These are phyloP conservation scores for Coelinius sp. DNA, from an alignment of 2,888 invertebrate genomes.

Conservation along the genomic window DNA sequence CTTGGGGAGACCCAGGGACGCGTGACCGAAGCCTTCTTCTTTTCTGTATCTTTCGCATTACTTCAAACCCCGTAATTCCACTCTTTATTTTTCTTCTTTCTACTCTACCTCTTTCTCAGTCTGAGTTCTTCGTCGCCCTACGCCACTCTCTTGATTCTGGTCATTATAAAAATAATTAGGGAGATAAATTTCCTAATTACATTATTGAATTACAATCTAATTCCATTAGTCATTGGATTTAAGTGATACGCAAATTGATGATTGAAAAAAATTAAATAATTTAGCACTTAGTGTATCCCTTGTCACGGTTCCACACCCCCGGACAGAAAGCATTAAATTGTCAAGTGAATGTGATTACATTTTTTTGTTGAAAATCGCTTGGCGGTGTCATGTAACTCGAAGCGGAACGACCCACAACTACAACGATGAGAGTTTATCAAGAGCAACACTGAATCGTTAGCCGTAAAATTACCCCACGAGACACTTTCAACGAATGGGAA, in stretches of 20 bases:
- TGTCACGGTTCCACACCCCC: neutral
- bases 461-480: slow-evolving; percentile 35
- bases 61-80: neutral
- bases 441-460: slow-evolving; percentile 13
- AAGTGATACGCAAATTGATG: neutral
- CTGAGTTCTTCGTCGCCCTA: neutral
- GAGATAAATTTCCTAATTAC: neutral
- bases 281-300: slow-evolving; percentile 5
- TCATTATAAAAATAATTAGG: neutral
- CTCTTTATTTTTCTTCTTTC: neutral
- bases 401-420: slow-evolving; percentile 26
- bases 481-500: slow-evolving; percentile 34
- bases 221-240: neutral
- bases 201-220: neutral
- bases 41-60: slow-evolving; percentile 9
- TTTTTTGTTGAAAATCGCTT: slow-evolving; percentile 34
- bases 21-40: slow-evolving; percentile 22
- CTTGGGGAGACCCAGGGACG: slow-evolving; percentile 2
- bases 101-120: neutral
- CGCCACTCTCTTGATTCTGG: neutral
- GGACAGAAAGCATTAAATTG: slow-evolving; percentile 29
- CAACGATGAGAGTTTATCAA: neutral
- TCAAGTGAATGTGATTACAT: slow-evolving; percentile 28
- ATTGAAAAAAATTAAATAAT: neutral
- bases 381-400: slow-evolving; percentile 36